A percentile compares a stretch with the other conserved stretches of the same genome.
Conservation (phyloP, 2,113 vertebrate species). For the Columba janthina region DNA sequence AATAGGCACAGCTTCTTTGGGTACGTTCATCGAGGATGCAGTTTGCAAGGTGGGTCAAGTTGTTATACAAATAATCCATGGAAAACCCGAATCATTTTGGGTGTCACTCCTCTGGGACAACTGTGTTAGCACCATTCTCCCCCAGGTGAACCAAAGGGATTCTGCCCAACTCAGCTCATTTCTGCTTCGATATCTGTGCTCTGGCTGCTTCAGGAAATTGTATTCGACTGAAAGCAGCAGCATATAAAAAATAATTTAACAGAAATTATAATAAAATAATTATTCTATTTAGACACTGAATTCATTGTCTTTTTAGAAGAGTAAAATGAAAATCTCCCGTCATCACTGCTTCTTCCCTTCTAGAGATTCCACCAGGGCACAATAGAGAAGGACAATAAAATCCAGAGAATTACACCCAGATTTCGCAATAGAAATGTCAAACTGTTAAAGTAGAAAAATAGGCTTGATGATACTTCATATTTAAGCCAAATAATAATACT, state of each 20-base stretch:
- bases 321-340: background rate
- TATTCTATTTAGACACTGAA: background rate
- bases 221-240: background rate
- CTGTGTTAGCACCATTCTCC: background rate
- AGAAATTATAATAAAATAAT: background rate
- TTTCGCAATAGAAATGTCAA: conserved; percentile 53
- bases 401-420: conserved; percentile 8
- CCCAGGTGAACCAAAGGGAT: background rate
- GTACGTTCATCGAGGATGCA: background rate
- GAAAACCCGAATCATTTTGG: background rate
- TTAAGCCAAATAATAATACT: conserved; percentile 26
- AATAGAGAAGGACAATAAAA: conserved; percentile 45
- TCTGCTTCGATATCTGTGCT: background rate
- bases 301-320: conserved; percentile 15
- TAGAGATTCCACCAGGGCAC: conserved; percentile 26
- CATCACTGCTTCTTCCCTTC: conserved; percentile 9
- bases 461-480: background rate
- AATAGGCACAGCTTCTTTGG: background rate
- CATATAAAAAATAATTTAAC: conserved; percentile 11
- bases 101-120: background rate
- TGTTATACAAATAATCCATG: background rate
- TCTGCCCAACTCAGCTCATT: background rate
- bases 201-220: conserved; percentile 25
- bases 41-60: background rate
- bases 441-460: conserved; percentile 46